A percentile compares a stretch with the other conserved stretches of the same genome.
Conservation (phyloP, 2,888 invertebrate species). For the Lithodes maja region DNA sequence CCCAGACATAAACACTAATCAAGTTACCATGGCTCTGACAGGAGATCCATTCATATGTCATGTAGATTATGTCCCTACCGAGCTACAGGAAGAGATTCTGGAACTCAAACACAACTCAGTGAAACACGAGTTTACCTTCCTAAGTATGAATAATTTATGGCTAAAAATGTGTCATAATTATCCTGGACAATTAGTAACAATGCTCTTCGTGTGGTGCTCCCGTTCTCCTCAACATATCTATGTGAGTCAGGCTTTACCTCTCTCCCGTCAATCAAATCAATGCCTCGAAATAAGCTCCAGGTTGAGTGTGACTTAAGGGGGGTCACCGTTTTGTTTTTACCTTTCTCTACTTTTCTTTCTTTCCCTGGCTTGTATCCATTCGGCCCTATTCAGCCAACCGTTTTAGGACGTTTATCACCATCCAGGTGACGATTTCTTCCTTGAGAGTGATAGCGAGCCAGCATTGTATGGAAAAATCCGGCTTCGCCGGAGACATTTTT, state of each 20-base stretch:
- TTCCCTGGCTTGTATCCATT: no score
- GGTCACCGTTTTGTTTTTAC: no score
- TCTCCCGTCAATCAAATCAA: neutral
- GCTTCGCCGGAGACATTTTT: no score
- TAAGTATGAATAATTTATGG: neutral
- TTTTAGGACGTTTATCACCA: no score
- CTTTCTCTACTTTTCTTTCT: no score
- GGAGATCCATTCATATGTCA: neutral
- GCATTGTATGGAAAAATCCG: no score
- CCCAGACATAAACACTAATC: conserved; percentile 1
- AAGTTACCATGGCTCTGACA: conserved; percentile 27
- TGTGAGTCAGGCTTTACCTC: conserved; percentile 13
- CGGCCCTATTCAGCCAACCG: no score
- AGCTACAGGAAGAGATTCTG: neutral
- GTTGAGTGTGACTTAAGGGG: no score
- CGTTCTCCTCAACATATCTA: neutral
- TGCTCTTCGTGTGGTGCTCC: conserved; percentile 11
- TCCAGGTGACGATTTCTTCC: no score
- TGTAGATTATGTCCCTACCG: neutral
- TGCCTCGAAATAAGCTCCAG: neutral
- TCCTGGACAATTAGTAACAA: neutral
- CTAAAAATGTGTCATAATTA: neutral
- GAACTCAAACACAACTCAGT: conserved; percentile 1
- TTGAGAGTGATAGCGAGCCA: no score
- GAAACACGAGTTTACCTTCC: neutral